Evolutionary conservation across 2,797 vertebrate species (phyloP), one percentile per base, ranked within the genome.

Genomic region (Esox masquinongy): DNA sequence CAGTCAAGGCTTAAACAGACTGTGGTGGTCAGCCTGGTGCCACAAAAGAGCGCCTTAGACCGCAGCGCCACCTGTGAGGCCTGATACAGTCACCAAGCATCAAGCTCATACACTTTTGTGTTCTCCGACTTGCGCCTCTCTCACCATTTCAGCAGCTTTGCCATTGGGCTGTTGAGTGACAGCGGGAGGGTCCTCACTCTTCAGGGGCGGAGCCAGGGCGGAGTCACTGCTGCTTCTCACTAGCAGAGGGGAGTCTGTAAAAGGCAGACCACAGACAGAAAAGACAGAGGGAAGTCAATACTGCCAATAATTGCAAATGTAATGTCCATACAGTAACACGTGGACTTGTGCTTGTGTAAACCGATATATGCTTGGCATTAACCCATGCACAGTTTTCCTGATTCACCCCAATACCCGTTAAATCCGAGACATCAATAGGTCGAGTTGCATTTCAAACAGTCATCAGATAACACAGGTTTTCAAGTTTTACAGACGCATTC

Each of bases 151-250:
- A 74, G 86, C 84, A 64, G 93, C 86, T 79, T 85, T 88, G 73
- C 76, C 74, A 73, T 64, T 73, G n/a, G 78, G 83, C 76, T 93
- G 84, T 17, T 79, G 82, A 1, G 36, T 39, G 36, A 39, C 36
- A 9, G 85, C 75, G 71, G 93, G 87, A 49, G 91, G 83, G 79
- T 86, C 47, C 36, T 74, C 84, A 0, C 73, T 61, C 43, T 86
- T 80, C 17, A 71, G 34, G 31, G 84, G 26, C 0, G 81, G 86
- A 1, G 76, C 79, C 69, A 94, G 66, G 1, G 80, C 84, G 0
- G 93, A 88, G 78, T 94, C 93, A 59, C 93, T 94, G 91, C 90
- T 94, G 91, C 93, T 93, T 70, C 93, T 89, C 78, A 94, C 94
- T 80, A 93, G 9, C 24, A 94, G 85, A 61, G 92, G 91, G 0